phyloP scores from a whole-genome alignment of 2,888 invertebrate genomes.

The Liopterus haemorrhoidalis region DNA sequence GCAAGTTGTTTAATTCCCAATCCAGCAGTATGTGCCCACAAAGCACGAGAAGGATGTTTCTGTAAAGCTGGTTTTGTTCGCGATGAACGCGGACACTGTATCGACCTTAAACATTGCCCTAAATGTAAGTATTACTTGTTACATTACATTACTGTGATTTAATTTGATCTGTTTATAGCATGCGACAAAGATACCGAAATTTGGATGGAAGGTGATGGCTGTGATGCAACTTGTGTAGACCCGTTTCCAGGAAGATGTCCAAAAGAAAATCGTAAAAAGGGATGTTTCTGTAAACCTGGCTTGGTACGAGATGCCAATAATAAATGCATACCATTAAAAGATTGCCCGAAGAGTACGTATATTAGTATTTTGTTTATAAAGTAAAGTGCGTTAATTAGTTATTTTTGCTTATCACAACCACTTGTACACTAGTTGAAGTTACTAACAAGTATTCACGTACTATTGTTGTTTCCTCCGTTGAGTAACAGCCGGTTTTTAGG shows the following conservation, averaged over 20 bases:
- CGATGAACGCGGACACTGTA: constrained; percentile 5
- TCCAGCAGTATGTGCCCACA: constrained; percentile 6
- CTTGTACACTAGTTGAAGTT: too few species aligned
- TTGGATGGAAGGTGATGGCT: not conserved
- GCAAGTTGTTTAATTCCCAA: constrained; percentile 13
- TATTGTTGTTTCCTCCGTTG: too few species aligned
- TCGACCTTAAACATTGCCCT: not conserved
- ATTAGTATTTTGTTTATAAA: too few species aligned
- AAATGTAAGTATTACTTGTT: too few species aligned
- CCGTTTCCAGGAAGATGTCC: not conserved
- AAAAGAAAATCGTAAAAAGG: not conserved
- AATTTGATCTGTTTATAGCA: constrained; percentile 4
- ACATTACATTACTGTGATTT: too few species aligned
- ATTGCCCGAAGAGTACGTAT: too few species aligned
- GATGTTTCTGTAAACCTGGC: constrained; percentile 9
- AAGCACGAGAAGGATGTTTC: constrained; percentile 18
- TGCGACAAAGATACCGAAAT: constrained; percentile 6
- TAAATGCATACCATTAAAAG: too few species aligned
- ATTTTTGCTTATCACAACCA: too few species aligned
- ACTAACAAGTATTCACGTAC: too few species aligned
- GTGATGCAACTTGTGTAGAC: constrained; percentile 1
- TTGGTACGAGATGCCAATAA: not conserved
- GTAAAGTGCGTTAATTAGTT: too few species aligned
- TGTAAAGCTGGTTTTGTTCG: constrained; percentile 20
- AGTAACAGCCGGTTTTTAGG: too few species aligned